A percentile compares a stretch with the other conserved stretches of the same genome.
These are phyloP conservation scores for Platysteira castanea DNA, from an alignment of 2,113 vertebrate species.

Conservation along the genomic window DNA sequence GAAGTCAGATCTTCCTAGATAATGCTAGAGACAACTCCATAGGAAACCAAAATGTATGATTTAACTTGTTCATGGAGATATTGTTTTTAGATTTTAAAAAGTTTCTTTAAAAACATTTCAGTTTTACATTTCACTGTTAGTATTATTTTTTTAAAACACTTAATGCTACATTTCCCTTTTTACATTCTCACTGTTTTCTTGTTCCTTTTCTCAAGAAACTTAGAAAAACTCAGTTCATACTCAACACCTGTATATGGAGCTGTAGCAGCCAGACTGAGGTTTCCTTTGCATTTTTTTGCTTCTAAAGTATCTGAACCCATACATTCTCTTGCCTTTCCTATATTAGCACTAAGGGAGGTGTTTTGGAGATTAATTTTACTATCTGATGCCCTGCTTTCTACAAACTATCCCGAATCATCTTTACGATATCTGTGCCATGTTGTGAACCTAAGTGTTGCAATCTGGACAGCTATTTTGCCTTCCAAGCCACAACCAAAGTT, in stretches of 20 bases:
- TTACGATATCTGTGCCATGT: neutral
- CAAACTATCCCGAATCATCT: neutral
- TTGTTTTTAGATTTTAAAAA: neutral
- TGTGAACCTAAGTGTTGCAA: constrained; percentile 4
- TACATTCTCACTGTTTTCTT: neutral
- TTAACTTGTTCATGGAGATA: neutral
- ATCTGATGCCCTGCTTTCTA: neutral
- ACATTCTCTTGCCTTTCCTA: neutral
- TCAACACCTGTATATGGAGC: neutral
- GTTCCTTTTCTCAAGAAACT: neutral
- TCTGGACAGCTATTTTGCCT: neutral
- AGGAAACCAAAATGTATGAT: neutral
- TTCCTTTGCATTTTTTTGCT: neutral
- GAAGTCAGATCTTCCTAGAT: neutral
- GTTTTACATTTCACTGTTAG: neutral
- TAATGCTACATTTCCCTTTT: neutral
- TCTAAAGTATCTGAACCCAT: neutral
- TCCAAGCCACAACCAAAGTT: neutral
- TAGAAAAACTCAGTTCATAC: neutral
- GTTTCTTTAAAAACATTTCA: neutral
- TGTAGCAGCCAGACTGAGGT: neutral
- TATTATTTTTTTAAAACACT: neutral
- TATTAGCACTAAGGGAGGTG: neutral
- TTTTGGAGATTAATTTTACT: neutral
- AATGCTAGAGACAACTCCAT: rapidly evolving